A percentile compares a stretch with the other conserved stretches of the same genome.
phyloP scores from a whole-genome alignment of 2,113 vertebrate genomes.

The Cryptomyrus ogoouensis region DNA sequence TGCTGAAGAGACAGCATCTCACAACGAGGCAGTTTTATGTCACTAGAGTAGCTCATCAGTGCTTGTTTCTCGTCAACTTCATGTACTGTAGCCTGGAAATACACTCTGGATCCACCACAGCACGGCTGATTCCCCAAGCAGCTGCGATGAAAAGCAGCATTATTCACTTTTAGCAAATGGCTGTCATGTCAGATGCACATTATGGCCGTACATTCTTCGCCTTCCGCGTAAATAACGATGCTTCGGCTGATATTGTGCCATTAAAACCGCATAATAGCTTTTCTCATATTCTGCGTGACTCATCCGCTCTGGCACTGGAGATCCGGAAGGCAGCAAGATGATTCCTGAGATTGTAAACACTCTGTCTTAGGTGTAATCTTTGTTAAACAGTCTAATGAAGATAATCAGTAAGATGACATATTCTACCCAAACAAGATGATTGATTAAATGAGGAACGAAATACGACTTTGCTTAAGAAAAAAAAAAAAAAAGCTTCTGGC shows the following conservation, averaged over 20 bases:
- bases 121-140: neutral
- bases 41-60: neutral
- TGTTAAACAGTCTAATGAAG: conserved; percentile 7
- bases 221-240: neutral
- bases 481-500: neutral
- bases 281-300: neutral
- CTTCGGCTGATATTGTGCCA: neutral
- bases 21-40: neutral
- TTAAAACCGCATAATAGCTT: neutral
- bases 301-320: neutral
- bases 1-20: neutral
- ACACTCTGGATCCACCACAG: neutral
- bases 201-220: neutral
- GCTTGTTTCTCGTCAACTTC: neutral
- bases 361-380: neutral
- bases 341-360: neutral
- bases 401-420: neutral
- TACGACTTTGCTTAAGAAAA: neutral
- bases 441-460: neutral
- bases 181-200: neutral
- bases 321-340: neutral
- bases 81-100: neutral
- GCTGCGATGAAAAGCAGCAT: neutral
- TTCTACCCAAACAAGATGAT: neutral
- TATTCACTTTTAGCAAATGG: neutral